Conservation (phyloP, 2,797 vertebrate species). For the Dryobates pubescens region DNA sequence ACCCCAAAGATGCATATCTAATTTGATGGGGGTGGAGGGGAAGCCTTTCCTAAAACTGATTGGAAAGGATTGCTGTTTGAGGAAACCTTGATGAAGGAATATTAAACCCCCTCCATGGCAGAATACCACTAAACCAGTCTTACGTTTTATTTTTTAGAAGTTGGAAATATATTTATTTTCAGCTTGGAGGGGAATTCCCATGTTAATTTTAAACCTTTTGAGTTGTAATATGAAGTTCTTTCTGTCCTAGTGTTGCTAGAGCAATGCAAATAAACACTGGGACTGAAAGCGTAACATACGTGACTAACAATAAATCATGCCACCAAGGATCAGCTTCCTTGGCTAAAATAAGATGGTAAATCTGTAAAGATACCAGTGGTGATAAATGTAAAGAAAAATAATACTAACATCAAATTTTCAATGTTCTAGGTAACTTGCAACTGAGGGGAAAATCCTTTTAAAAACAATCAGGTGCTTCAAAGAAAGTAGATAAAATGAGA, state of each 20-base stretch:
- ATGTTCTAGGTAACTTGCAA: neutral
- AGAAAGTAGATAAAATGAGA: neutral
- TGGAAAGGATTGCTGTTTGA: neutral
- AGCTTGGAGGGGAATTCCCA: constrained; percentile 29
- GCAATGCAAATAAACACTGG: constrained; percentile 2
- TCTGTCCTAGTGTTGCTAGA: neutral
- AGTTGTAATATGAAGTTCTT: neutral
- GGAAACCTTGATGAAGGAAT: neutral
- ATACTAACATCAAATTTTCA: neutral
- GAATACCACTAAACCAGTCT: neutral
- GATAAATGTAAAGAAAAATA: neutral
- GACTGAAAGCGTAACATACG: neutral
- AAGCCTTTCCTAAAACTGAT: too few relatives aligned
- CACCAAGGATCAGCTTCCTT: neutral
- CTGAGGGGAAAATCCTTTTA: neutral
- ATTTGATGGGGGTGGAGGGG: too few relatives aligned
- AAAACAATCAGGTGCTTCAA: neutral
- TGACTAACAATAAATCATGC: neutral
- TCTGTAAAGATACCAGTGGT: neutral
- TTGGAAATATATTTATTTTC: constrained; percentile 43
- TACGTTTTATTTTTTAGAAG: neutral
- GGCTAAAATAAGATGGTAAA: neutral
- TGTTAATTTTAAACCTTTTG: constrained; percentile 54
- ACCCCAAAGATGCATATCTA: neutral
- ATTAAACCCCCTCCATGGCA: neutral